phyloP scores from a whole-genome alignment of 2,888 invertebrate species.

The Cerastis rubricosa region DNA sequence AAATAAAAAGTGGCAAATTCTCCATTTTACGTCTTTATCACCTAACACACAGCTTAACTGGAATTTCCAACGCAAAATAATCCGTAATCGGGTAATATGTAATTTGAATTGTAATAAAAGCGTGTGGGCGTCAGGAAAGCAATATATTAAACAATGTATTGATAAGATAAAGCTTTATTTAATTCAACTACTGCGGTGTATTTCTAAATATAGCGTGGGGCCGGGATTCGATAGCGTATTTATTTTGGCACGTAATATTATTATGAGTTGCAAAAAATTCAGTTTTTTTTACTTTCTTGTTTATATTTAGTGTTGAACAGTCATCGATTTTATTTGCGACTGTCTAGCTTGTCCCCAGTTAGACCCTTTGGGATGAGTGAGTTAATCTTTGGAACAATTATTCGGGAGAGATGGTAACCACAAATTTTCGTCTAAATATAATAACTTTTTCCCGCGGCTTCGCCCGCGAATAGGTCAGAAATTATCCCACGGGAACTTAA shows the following conservation, averaged over 20 bases:
- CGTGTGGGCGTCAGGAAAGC: constrained; percentile 48
- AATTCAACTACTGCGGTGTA: constrained; percentile 51
- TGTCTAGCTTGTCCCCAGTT: background rate
- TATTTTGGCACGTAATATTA: constrained; percentile 49
- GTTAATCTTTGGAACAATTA: background rate
- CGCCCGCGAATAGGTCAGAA: background rate
- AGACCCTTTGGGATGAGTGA: background rate
- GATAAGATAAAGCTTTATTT: constrained; percentile 64
- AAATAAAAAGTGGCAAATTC: background rate
- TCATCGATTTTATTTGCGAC: constrained; percentile 18
- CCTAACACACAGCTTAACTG: constrained; percentile 4
- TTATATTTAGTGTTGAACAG: constrained; percentile 43
- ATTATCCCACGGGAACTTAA: background rate
- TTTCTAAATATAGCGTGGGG: constrained; percentile 49
- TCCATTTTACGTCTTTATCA: background rate
- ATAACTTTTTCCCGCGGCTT: background rate
- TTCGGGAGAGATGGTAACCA: background rate
- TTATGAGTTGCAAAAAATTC: constrained; percentile 38
- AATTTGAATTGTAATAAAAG: constrained; percentile 49
- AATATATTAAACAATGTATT: constrained; percentile 58
- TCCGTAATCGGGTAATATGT: constrained; percentile 39
- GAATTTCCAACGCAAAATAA: constrained; percentile 13
- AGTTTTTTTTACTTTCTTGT: constrained; percentile 37
- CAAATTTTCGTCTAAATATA: background rate
- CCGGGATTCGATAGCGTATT: constrained; percentile 45